Evolutionary conservation across 2,888 invertebrate genomes (phyloP).

Genomic region (Perizoma affinitatum): DNA sequence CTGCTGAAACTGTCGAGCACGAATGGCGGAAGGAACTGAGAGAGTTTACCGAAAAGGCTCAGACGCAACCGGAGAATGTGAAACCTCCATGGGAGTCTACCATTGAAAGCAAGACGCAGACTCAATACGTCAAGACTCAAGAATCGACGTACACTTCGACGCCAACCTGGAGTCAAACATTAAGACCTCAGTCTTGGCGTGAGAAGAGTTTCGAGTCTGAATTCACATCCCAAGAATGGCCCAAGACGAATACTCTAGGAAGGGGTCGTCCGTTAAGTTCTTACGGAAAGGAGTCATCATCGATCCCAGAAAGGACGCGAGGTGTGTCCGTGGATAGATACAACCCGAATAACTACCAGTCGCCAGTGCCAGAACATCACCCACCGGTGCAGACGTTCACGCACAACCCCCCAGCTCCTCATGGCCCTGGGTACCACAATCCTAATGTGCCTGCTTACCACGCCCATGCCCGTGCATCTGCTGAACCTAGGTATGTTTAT

Average conservation of each 20-base stretch:
- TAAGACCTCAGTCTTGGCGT: constrained; percentile 73
- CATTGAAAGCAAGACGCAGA: constrained; percentile 51
- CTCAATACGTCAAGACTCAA: constrained; percentile 56
- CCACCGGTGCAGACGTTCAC: constrained; percentile 78
- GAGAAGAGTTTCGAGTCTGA: constrained; percentile 79
- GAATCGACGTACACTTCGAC: constrained; percentile 62
- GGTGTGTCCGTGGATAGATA: constrained; percentile 79
- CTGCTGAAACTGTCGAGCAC: constrained; percentile 67
- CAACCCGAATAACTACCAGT: constrained; percentile 73
- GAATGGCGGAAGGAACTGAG: constrained; percentile 79
- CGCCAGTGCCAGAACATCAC: constrained; percentile 68
- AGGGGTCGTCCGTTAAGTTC: constrained; percentile 73
- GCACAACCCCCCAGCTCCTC: constrained; percentile 68
- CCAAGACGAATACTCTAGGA: constrained; percentile 72
- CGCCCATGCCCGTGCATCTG: constrained; percentile 73
- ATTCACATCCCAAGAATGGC: constrained; percentile 71
- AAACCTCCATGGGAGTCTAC: constrained; percentile 72
- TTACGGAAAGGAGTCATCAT: constrained; percentile 52
- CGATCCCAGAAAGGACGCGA: constrained; percentile 63
- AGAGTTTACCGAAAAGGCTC: constrained; percentile 76
- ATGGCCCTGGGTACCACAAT: constrained; percentile 66
- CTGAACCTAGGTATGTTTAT: constrained; percentile 71
- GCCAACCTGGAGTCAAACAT: constrained; percentile 78
- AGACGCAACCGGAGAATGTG: constrained; percentile 61
- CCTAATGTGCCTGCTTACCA: constrained; percentile 80